A percentile compares a stretch with the other conserved stretches of the same genome.
phyloP scores from a whole-genome alignment of 2,113 vertebrate species.

The Cromileptes altivelis region DNA sequence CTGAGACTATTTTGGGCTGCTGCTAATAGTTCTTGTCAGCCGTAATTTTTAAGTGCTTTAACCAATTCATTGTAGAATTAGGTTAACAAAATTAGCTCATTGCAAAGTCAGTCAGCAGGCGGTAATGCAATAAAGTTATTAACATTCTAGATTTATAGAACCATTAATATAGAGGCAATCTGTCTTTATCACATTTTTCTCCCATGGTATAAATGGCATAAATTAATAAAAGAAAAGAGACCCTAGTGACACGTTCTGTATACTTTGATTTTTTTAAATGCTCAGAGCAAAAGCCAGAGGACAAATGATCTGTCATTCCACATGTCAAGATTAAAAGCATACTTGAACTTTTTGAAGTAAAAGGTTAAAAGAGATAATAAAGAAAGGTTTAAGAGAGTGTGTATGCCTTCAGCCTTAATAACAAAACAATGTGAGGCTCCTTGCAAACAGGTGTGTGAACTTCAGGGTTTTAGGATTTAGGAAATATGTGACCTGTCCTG shows the following conservation, averaged over 20 bases:
- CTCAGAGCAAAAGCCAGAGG: conserved; percentile 23
- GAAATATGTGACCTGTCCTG: conserved; percentile 40
- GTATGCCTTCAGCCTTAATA: neutral
- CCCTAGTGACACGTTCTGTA: conserved; percentile 35
- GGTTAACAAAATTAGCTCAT: conserved; percentile 88
- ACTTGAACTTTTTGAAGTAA: neutral
- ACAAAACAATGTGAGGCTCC: too few species aligned
- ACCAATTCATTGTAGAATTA: conserved; percentile 88
- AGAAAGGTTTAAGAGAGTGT: too few species aligned
- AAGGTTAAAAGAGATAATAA: neutral
- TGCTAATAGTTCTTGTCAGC: conserved; percentile 86
- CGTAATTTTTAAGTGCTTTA: conserved; percentile 88
- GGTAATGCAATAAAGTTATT: conserved; percentile 87
- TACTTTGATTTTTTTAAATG: neutral
- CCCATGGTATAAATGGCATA: conserved; percentile 61
- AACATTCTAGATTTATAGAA: conserved; percentile 85
- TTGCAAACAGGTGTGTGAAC: conserved; percentile 23
- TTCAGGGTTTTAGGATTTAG: neutral
- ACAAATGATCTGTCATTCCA: conserved; percentile 30
- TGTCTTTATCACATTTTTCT: conserved; percentile 75
- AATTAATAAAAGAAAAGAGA: conserved; percentile 68
- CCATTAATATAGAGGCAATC: conserved; percentile 75
- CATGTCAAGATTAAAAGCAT: conserved; percentile 15
- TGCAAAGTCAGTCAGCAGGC: conserved; percentile 83
- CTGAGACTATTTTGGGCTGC: conserved; percentile 81